phyloP scores from a whole-genome alignment of 2,797 vertebrate genomes.

The Diplodus puntazzo region DNA sequence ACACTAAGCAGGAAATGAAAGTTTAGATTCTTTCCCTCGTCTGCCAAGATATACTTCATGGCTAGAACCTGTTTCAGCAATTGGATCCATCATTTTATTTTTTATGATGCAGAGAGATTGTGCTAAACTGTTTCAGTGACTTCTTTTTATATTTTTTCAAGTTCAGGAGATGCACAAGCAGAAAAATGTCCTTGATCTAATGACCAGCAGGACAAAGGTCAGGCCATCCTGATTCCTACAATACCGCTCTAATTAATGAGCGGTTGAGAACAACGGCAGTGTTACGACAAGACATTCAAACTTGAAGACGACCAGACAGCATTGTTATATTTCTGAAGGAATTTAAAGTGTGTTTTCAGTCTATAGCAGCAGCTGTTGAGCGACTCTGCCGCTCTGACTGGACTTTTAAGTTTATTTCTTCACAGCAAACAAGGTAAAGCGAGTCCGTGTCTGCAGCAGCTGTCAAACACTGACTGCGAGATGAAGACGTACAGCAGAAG shows the following conservation, averaged over 20 bases:
- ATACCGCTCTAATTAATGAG: slow-evolving; percentile 25
- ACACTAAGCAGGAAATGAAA: slow-evolving; percentile 74
- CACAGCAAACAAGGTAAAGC: slow-evolving; percentile 58
- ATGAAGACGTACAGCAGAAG: slow-evolving; percentile 29
- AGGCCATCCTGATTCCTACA: slow-evolving; percentile 1
- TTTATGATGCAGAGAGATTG: slow-evolving; percentile 14
- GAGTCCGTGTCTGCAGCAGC: slow-evolving; percentile 45
- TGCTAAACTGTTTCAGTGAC: slow-evolving; percentile 18
- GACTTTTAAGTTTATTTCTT: slow-evolving; percentile 56
- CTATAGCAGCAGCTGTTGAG: slow-evolving; percentile 51
- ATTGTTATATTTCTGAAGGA: slow-evolving; percentile 17
- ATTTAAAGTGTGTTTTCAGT: slow-evolving; percentile 51
- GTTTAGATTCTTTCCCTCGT: slow-evolving; percentile 59
- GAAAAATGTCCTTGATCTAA: slow-evolving; percentile 8
- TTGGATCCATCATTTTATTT: slow-evolving; percentile 49
- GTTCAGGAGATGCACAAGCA: slow-evolving; percentile 2
- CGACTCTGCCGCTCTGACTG: slow-evolving; percentile 34
- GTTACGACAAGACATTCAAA: neutral
- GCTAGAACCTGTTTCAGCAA: slow-evolving; percentile 46
- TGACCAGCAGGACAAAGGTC: slow-evolving; percentile 40
- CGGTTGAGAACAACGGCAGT: slow-evolving; percentile 10
- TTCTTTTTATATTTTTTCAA: slow-evolving; percentile 23
- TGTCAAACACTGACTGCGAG: slow-evolving; percentile 26
- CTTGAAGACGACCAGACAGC: slow-evolving; percentile 2
- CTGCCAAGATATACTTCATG: slow-evolving; percentile 46